Base-by-base conservation (phyloP, 2,888 invertebrate genomes). In the Eupithecia centaureata region DNA sequence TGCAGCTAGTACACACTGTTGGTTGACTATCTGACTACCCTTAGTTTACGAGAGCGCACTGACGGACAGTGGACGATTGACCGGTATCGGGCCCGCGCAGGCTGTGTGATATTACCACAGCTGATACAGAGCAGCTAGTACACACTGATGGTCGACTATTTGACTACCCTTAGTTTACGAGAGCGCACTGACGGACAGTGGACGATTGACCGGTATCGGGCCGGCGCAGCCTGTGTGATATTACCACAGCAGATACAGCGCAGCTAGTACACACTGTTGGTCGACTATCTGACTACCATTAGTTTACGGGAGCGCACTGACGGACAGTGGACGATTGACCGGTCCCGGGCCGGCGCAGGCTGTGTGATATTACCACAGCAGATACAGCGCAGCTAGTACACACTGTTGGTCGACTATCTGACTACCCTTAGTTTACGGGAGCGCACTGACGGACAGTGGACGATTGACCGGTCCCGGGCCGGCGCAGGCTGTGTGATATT, bases 161-260 rank as follows among this genome's bases (percentile, higher is more conserved):
- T n/a, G n/a, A n/a, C n/a, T n/a, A n/a, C n/a, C 79, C 77, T 79
- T 79, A 78, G 76, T 82, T 83, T 83, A 84, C 78, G 76, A 68
- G 67, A 67, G 67, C 63, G 68, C 72, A 66, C 77, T 82, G 84
- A 84, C 77, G 80, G 82, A 82, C 82, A 77, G 66, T 64, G 73
- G 65, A 68, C 70, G 77, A 79, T 79, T 81, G 82, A 76, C 77
- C 77, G 76, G 81, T 83, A 83, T 83, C 83, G 73, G 75, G 61
- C 61, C 71, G 68, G 62, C 74, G 69, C 83, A 57, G 57, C 22
- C 57, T 18, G 32, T 2, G 32, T 30, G 22, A 32, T 57, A 57
- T 57, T 57, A 32, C 32, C 57, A 57, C 57, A 57, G 54, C 0
- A 15, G 0, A 15, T 15, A 2, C 28, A 54, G 12, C 5, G 15